Percentiles rank a stretch among this genome's conserved stretches.
Conservation (phyloP, 2,113 vertebrate species). For the Bombycilla garrulus region DNA sequence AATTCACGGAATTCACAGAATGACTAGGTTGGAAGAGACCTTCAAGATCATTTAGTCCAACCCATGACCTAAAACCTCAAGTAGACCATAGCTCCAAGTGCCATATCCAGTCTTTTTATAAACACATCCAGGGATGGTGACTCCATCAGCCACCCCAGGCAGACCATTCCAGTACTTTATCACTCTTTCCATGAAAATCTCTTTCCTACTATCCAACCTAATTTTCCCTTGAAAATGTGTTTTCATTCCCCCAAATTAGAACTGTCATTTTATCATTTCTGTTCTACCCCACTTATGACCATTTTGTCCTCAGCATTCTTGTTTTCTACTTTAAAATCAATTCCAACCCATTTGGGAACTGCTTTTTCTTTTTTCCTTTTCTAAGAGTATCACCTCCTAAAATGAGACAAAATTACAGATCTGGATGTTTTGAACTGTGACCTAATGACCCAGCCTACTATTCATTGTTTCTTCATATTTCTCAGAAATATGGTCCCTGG, state of each 20-base stretch:
- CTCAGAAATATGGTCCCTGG: background rate
- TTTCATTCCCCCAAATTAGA: background rate
- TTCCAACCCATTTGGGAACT: background rate
- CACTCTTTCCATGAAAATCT: too few relatives aligned
- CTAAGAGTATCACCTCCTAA: background rate
- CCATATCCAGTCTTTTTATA: too few relatives aligned
- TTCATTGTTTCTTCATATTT: background rate
- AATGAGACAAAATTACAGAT: background rate
- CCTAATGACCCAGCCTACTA: background rate
- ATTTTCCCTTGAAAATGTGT: too few relatives aligned
- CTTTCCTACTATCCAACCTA: too few relatives aligned
- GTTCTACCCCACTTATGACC: background rate
- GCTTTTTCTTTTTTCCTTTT: background rate
- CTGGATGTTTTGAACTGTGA: background rate
- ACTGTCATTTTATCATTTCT: background rate
- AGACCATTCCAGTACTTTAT: too few relatives aligned
- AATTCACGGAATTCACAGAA: too few relatives aligned
- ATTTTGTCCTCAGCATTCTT: background rate
- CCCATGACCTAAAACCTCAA: too few relatives aligned
- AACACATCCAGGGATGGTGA: too few relatives aligned
- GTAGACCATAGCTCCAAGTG: too few relatives aligned
- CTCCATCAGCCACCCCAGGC: too few relatives aligned
- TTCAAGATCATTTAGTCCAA: too few relatives aligned
- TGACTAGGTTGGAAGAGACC: too few relatives aligned
- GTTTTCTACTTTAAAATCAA: background rate